Evolutionary conservation across 2,113 vertebrate species (phyloP).

Genomic region (Tetrao urogallus): DNA sequence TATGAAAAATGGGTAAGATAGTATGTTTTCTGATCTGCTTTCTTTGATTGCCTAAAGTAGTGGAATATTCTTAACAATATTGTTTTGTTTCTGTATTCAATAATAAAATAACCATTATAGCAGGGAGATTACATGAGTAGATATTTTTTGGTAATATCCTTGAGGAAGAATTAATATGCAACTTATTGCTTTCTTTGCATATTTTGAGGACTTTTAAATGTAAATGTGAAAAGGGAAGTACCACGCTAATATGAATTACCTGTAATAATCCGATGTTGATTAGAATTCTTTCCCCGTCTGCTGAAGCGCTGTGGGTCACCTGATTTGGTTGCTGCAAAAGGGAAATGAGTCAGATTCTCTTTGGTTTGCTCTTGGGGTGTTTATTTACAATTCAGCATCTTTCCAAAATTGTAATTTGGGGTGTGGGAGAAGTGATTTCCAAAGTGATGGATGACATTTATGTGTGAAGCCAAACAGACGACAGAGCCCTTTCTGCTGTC

Average conservation of each 20-base stretch:
- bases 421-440: not conserved
- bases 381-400: conserved; percentile 44
- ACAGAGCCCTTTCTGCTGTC: not conserved
- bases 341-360: not conserved
- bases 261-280: not conserved
- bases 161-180: conserved; percentile 27
- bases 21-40: conserved; percentile 30
- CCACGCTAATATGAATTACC: not conserved
- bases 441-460: conserved; percentile 42
- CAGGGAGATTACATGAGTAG: conserved; percentile 25
- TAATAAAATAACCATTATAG: conserved; percentile 55
- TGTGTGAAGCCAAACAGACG: conserved; percentile 3
- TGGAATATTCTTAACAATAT: conserved; percentile 46
- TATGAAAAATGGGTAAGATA: conserved; percentile 67
- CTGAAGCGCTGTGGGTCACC: not conserved
- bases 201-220: not conserved
- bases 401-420: not conserved
- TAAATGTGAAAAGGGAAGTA: not conserved
- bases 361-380: conserved; percentile 7
- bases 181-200: not conserved
- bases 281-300: not conserved
- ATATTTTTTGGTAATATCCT: not conserved
- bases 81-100: conserved; percentile 46
- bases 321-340: conserved; percentile 1
- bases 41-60: conserved; percentile 47